Base-by-base conservation (phyloP, 2,888 invertebrate species). In the Glyphotaelius pellucidus region DNA sequence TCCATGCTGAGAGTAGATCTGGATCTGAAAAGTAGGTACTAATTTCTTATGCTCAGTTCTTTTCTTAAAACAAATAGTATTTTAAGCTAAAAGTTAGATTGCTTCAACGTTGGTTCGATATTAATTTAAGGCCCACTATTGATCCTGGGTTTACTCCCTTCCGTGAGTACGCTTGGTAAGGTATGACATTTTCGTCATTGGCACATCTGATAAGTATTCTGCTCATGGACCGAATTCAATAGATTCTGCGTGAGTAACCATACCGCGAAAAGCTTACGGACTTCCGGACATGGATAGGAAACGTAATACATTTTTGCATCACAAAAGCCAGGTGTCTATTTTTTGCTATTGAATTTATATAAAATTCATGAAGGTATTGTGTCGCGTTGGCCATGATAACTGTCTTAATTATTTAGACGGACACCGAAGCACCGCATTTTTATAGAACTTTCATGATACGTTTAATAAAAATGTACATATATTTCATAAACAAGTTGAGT, bases 271-370 rank as follows among this genome's bases (percentile, higher is more conserved):
- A 83, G 83, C 83, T 83, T 83, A 83, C 32, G 83, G 83, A 83
- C 32, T 83, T 83, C 83, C 83, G 83, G 83, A 11, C 25, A 25
- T 35, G 11, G 35, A 25, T 35, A 83, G 83, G 35, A 38, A 32
- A 25, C 31, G 31, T 35, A 38, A 25, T 25, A 35, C 15, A 32
- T 35, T 83, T 83, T 83, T 83, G 35, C 35, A 83, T 83, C 83
- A 83, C 83, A 83, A 83, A 83, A 32, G 83, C 83, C 83, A 83
- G 83, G 83, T 83, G 83, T 32, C 83, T 83, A 83, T 35, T 83
- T 83, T 83, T 25, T 67, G 67, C 67, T 67, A 67, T 67, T 25
- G 67, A 67, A 5, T n/a, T 67, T 67, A 67, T 7, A n/a, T 67
- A 25, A 67, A 67, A 67, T 67, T 67, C 67, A 67, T n/a, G 67